A percentile compares a stretch with the other conserved stretches of the same genome.
Evolutionary conservation across 92 coral and sea anemone species (phyloP).

Genomic region (Phenganax marumi): DNA sequence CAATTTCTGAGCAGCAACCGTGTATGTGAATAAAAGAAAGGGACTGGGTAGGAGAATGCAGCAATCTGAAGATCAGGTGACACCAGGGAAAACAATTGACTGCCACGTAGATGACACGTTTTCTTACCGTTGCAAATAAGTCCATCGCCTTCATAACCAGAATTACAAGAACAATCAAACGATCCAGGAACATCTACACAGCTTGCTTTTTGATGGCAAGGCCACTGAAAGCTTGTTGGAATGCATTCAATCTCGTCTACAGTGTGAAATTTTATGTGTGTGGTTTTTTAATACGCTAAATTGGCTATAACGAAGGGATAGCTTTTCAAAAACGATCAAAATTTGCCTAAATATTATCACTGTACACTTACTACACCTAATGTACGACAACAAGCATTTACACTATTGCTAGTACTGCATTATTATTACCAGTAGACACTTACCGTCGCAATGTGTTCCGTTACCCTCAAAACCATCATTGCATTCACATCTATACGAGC

Average conservation of each 20-base stretch:
- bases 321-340: no score
- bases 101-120: background rate
- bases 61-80: no score
- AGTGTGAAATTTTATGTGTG: background rate
- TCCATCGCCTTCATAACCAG: constrained; percentile 34
- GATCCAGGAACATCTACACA: constrained; percentile 29
- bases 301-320: no score
- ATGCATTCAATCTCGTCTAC: constrained; percentile 11
- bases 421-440: background rate
- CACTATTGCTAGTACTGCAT: background rate
- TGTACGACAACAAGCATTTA: no score
- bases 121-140: constrained; percentile 15
- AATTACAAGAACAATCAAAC: constrained; percentile 13
- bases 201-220: constrained; percentile 39
- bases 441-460: constrained; percentile 23
- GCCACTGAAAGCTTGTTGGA: constrained; percentile 38
- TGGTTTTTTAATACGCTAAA: no score
- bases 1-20: no score
- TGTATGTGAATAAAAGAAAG: no score
- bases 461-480: constrained; percentile 15
- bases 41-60: no score
- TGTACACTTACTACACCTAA: no score
- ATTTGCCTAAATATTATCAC: no score
- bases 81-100: no score
- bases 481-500: constrained; percentile 27